Evolutionary conservation across 2,888 invertebrate genomes (phyloP), one percentile per base, ranked within the genome.

Genomic region (Hypsopygia costalis): DNA sequence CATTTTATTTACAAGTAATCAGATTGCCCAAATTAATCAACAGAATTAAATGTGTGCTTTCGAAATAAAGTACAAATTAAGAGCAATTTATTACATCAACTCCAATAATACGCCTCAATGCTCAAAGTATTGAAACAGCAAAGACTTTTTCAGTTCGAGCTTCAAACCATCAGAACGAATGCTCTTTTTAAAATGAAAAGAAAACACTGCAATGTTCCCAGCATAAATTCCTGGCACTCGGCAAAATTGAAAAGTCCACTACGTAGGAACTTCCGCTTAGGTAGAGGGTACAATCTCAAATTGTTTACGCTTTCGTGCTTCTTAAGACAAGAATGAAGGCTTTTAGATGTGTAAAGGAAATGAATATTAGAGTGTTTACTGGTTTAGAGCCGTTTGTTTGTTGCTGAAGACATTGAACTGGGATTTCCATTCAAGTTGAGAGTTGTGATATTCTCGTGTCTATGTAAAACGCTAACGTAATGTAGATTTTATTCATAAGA

Each of bases 161-260:
- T 31, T 28, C 28, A 21, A 43, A 31, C 37, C 40, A 31, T 42
- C 37, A 43, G 48, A 47, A 63, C 58, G 74, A 70, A 72, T 75
- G 77, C 79, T 74, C 78, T 80, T 80, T 82, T 39, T 56, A 41
- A 69, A 75, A 81, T 80, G 78, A 79, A 82, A 82, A 76, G 77
- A 79, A 79, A 81, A 81, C 73, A 78, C 62, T 65, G 4, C 16
- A 61, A 60, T 62, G 68, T 70, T 69, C 62, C 63, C 60, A 61
- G 70, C 68, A 75, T 74, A 69, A 76, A 80, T 76, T 75, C 74
- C 60, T 64, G 63, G 79, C 82, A 83, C 83, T 85, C 75, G 80
- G 69, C 70, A 72, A 82, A 85, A 85, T 83, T 81, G 81, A 79
- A 82, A 81, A 81, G 81, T 78, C 77, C 70, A 81, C 81, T 79